Base-by-base conservation (phyloP, 2,113 vertebrate genomes). In the Xiphias gladius region DNA sequence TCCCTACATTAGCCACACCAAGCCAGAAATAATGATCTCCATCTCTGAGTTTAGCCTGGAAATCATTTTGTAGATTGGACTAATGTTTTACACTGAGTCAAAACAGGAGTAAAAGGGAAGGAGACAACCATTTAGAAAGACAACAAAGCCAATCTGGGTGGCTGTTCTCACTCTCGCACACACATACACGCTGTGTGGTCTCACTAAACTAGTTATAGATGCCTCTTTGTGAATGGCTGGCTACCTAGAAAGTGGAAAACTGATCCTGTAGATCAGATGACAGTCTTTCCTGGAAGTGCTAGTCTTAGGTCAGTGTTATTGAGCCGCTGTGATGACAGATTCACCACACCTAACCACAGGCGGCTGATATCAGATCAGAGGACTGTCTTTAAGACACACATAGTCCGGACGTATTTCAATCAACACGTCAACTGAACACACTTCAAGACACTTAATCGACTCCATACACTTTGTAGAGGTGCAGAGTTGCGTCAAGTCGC, bases 301-400 rank as follows among this genome's bases (percentile, higher is more conserved):
- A 86, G 71, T 92, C 88, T 90, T 91, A 92, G 92, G 93, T 93
- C 92, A 88, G 91, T 39, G 84, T 88, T 89, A 89, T 73, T 89
- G 92, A 92, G 87, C 86, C 32, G 62, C 85, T 78, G 48, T 52
- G 93, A 92, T 90, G 93, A 94, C 90, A 91, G 93, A 94, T 89
- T 86, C 80, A 89, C 89, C 85, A 82, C 91, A 91, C 90, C 71
- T 84, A 88, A 94, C 88, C 92, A 68, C 90, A 92, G 89, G 82
- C 89, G 13, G 73, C 83, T 77, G 92, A 92, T 85, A 88, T 58
- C 69, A 88, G 89, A 94, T 89, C 89, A 92, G 75, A 87, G 87
- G 32, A 70, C 80, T 61, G 80, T 74, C 87, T 78, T 83, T 62
- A 74, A 90, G 73, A 92, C 73, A 82, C 88, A 79, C 84, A 82